Conservation (phyloP, 1,140 invertebrate species). For the Adoxophyes honmai region DNA sequence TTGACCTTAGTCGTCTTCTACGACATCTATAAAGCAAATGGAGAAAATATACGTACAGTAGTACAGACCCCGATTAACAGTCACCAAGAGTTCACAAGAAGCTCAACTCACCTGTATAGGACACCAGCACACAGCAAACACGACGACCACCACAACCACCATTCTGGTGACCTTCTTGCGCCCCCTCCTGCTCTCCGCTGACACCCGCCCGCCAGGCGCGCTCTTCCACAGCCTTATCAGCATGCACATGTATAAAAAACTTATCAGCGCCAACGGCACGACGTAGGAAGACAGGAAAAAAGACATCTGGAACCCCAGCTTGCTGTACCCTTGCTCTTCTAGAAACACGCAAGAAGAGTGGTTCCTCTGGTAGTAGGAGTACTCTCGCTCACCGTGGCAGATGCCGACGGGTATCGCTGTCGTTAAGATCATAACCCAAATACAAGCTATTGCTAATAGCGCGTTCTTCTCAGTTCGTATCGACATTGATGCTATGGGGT, state of each 20-base stretch:
- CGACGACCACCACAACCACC: constrained; percentile 95
- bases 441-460: constrained; percentile 83
- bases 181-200: constrained; percentile 84
- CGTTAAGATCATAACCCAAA: constrained; percentile 89
- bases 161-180: constrained; percentile 95
- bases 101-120: constrained; percentile 90
- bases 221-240: constrained; percentile 92
- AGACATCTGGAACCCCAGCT: constrained; percentile 85
- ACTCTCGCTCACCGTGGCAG: constrained; percentile 87
- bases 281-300: constrained; percentile 93
- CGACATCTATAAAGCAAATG: too few species aligned
- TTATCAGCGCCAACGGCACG: constrained; percentile 90
- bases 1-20: too few species aligned
- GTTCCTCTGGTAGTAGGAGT: constrained; percentile 78
- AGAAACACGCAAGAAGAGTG: constrained; percentile 83
- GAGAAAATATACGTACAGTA: too few species aligned
- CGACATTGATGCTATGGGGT: constrained; percentile 94
- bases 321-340: constrained; percentile 82
- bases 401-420: constrained; percentile 87
- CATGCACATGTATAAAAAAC: constrained; percentile 94
- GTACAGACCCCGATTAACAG: too few species aligned
- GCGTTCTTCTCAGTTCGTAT: constrained; percentile 93
- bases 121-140: constrained; percentile 97
- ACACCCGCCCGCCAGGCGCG: constrained; percentile 83
- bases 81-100: too few species aligned